Evolutionary conservation across 2,797 vertebrate species (phyloP).

Genomic region (Eupleurogrammus muticus): DNA sequence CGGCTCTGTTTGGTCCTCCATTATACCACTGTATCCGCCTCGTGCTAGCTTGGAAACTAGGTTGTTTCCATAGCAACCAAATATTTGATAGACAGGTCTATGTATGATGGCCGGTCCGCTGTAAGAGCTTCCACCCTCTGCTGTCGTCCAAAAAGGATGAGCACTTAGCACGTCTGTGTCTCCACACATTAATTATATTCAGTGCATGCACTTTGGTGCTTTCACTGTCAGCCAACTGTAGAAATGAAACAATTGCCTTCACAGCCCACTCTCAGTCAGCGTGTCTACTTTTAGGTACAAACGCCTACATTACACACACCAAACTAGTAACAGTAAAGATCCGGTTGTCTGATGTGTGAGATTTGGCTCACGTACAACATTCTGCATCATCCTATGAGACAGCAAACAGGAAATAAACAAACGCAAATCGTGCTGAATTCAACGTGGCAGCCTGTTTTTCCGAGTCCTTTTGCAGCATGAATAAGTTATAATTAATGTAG

Average conservation of each 20-base stretch:
- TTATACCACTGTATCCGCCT: slow-evolving; percentile 62
- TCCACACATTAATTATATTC: slow-evolving; percentile 12
- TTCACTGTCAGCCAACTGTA: slow-evolving; percentile 29
- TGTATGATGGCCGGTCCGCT: slow-evolving; percentile 63
- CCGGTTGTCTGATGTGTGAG: slow-evolving; percentile 22
- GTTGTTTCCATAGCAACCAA: slow-evolving; percentile 81
- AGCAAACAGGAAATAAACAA: slow-evolving; percentile 30
- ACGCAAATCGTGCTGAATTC: slow-evolving; percentile 23
- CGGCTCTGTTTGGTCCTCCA: slow-evolving; percentile 67
- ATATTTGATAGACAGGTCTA: slow-evolving; percentile 78
- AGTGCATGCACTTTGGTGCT: not conserved
- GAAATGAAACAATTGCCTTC: slow-evolving; percentile 32
- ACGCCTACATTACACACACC: slow-evolving; percentile 47
- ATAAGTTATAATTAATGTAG: slow-evolving; percentile 8
- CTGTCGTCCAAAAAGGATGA: slow-evolving; percentile 36
- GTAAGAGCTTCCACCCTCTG: slow-evolving; percentile 48
- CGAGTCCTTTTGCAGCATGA: slow-evolving; percentile 14
- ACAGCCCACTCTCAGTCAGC: slow-evolving; percentile 14
- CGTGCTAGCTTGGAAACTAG: slow-evolving; percentile 73
- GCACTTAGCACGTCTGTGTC: slow-evolving; percentile 27
- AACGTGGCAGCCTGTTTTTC: slow-evolving; percentile 8
- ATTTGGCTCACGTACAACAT: slow-evolving; percentile 21
- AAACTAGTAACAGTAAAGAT: slow-evolving; percentile 21
- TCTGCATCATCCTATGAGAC: slow-evolving; percentile 24
- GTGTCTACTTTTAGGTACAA: slow-evolving; percentile 45